Percentiles rank a stretch among this genome's conserved stretches.
Evolutionary conservation across 2,888 invertebrate genomes (phyloP).

Genomic region (Incurvaria masculella): DNA sequence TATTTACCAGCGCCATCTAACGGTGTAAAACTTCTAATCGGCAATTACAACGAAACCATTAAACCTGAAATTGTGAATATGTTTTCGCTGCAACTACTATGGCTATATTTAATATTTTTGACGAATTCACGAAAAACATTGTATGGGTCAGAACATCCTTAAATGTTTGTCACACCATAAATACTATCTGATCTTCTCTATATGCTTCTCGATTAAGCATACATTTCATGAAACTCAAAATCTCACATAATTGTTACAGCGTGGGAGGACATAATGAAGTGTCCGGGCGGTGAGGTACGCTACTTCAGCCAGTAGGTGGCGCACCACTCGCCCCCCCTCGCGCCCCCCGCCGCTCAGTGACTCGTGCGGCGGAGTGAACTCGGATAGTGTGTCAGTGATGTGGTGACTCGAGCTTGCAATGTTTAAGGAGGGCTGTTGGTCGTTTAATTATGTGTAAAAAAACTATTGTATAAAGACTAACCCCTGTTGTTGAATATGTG

Average conservation of each 20-base stretch:
- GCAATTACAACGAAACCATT: too few relatives aligned
- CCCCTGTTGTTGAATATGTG: not conserved
- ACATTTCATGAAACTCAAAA: too few relatives aligned
- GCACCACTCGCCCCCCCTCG: not conserved
- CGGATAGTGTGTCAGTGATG: not conserved
- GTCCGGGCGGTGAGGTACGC: conserved; percentile 42
- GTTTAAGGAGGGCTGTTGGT: not conserved
- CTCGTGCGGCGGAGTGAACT: not conserved
- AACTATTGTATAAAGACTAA: not conserved
- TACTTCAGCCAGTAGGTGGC: conserved; percentile 39
- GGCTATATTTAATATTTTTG: too few relatives aligned
- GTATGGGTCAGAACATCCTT: too few relatives aligned
- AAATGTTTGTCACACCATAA: too few relatives aligned
- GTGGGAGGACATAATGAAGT: conserved; percentile 69
- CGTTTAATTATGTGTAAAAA: not conserved
- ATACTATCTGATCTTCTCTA: too few relatives aligned
- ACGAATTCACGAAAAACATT: too few relatives aligned
- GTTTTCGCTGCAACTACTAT: too few relatives aligned
- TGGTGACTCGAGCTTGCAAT: not conserved
- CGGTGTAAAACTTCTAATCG: too few relatives aligned
- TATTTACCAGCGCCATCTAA: too few relatives aligned
- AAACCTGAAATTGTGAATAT: too few relatives aligned
- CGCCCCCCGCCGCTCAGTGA: not conserved
- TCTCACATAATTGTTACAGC: conserved; percentile 54
- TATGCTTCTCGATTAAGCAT: too few relatives aligned